phyloP scores from a whole-genome alignment of 2,113 vertebrate species.

The Gila orcuttii region DNA sequence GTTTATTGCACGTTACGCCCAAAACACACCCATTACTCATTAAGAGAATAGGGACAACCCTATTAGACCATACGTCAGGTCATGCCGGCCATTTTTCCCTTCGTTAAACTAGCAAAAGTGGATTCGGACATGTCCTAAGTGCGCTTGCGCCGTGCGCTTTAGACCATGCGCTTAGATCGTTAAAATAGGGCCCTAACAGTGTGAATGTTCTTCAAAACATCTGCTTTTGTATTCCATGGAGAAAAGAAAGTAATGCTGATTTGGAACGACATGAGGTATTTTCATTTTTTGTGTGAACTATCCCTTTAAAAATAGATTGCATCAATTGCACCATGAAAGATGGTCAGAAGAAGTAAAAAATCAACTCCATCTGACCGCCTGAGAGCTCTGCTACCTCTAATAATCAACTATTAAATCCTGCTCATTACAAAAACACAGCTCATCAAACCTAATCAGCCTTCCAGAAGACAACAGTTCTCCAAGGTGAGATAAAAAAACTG shows the following conservation, averaged over 20 bases:
- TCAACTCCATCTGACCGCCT: not conserved
- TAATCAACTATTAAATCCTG: slow-evolving; percentile 13
- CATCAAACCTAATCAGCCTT: slow-evolving; percentile 24
- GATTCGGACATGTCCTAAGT: too few species aligned
- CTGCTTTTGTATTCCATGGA: not conserved
- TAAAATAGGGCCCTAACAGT: too few species aligned
- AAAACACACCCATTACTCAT: too few species aligned
- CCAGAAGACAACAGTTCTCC: not conserved
- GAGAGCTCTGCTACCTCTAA: not conserved
- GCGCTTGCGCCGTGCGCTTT: too few species aligned
- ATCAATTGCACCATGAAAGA: not conserved
- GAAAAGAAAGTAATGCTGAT: not conserved
- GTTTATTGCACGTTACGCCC: too few species aligned
- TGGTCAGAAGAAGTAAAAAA: not conserved
- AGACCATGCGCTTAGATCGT: too few species aligned
- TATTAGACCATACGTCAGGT: too few species aligned
- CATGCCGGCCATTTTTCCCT: too few species aligned
- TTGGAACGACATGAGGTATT: not conserved
- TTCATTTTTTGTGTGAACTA: not conserved
- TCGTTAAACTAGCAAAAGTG: too few species aligned
- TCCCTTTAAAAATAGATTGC: not conserved
- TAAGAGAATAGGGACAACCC: too few species aligned
- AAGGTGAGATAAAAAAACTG: not conserved
- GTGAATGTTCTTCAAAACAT: not conserved
- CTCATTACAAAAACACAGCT: slow-evolving; percentile 12